Conservation (phyloP, 2,113 vertebrate species). For the Raphicerus campestris region DNA sequence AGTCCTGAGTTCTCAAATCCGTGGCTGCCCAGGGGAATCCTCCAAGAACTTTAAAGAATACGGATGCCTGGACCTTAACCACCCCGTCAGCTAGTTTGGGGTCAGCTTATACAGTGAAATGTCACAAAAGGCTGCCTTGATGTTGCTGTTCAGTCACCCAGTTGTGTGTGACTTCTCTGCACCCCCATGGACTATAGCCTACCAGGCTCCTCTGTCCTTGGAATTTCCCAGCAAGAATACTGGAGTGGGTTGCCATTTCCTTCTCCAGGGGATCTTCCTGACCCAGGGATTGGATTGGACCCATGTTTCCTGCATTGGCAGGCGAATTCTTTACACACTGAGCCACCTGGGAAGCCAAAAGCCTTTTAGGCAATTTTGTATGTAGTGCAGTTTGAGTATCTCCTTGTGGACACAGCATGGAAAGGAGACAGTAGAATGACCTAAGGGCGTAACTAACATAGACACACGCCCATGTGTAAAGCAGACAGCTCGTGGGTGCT, state of each 20-base stretch:
- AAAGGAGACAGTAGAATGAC: background rate
- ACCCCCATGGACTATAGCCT: background rate
- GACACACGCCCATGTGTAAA: background rate
- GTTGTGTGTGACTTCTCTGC: background rate
- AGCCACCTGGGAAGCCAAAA: background rate
- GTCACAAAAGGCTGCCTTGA: background rate
- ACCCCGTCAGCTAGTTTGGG: background rate
- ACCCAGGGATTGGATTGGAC: background rate
- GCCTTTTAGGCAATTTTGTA: background rate
- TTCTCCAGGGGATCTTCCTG: background rate
- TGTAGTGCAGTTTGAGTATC: background rate
- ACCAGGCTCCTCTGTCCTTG: background rate
- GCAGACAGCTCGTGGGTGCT: fast-evolving
- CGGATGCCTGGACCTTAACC: background rate
- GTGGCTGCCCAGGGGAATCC: background rate
- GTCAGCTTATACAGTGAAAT: background rate
- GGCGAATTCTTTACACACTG: background rate
- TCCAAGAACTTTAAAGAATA: background rate
- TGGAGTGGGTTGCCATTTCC: background rate
- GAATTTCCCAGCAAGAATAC: background rate
- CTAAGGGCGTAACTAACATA: fast-evolving
- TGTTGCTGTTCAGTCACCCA: background rate
- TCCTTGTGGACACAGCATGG: background rate
- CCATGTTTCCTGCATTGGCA: background rate
- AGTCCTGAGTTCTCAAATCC: background rate